Percentiles rank a stretch among this genome's conserved stretches.
Conservation (phyloP, 1,140 invertebrate genomes). For the Dendroctonus ponderosae region DNA sequence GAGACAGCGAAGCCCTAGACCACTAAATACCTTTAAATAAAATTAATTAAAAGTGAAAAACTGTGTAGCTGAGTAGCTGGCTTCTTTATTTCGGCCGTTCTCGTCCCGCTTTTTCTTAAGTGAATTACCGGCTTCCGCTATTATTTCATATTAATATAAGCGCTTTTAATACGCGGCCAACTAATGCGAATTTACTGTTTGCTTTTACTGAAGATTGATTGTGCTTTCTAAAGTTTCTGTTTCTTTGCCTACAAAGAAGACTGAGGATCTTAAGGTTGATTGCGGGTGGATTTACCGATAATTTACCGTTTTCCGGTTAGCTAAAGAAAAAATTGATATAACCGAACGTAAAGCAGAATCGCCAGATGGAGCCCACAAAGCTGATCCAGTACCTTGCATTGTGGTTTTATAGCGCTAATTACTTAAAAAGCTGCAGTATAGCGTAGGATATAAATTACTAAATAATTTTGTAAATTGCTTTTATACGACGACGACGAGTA, state of each 20-base stretch:
- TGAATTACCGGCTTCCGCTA: conserved; percentile 36
- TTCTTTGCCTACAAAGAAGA: conserved; percentile 1
- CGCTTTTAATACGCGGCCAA: conserved; percentile 35
- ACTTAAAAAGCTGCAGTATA: conserved; percentile 27
- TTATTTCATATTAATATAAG: conserved; percentile 40
- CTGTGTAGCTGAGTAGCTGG: conserved; percentile 23
- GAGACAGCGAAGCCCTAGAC: too few species aligned
- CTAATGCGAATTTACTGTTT: conserved; percentile 39
- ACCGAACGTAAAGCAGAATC: conserved; percentile 19
- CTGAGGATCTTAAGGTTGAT: conserved; percentile 3
- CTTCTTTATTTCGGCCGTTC: conserved; percentile 18
- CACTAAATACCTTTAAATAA: conserved; percentile 10
- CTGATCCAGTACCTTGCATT: conserved; percentile 18
- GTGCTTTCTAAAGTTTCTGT: conserved; percentile 23
- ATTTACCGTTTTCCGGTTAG: neutral
- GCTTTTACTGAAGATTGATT: conserved; percentile 39
- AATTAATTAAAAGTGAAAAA: conserved; percentile 23
- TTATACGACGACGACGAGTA: conserved; percentile 10
- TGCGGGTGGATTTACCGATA: neutral
- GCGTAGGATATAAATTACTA: conserved; percentile 14
- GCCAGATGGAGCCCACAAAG: conserved; percentile 15
- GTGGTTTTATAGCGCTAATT: conserved; percentile 28
- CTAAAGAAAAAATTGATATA: conserved; percentile 16
- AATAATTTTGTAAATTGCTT: conserved; percentile 30
- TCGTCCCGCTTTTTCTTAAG: conserved; percentile 32